Conservation (phyloP, 2,113 vertebrate genomes). For the Chrysochloris asiatica region DNA sequence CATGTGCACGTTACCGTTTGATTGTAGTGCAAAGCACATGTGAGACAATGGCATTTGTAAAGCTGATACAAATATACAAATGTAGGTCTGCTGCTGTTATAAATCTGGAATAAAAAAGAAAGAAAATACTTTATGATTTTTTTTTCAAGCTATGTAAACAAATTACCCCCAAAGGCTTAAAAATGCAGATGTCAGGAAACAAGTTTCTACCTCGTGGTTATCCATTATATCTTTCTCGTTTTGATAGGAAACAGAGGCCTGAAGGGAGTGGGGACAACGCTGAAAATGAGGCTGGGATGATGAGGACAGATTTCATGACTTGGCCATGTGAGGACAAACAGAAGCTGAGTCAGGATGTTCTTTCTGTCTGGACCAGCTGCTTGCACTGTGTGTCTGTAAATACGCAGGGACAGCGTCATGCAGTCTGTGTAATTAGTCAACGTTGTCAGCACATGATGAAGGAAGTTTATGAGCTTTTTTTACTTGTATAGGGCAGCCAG, state of each 20-base stretch:
- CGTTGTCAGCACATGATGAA: not conserved
- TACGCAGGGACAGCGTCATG: not conserved
- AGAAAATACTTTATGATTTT: not conserved
- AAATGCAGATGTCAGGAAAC: not conserved
- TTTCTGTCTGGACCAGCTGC: not conserved
- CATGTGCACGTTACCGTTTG: fast-evolving
- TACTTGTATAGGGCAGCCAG: not conserved
- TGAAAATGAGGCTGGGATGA: not conserved
- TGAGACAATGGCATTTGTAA: not conserved
- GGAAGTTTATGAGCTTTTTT: not conserved
- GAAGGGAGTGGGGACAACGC: not conserved
- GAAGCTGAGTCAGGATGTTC: not conserved
- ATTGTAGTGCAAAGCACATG: not conserved
- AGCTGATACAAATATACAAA: not conserved
- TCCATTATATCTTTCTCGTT: not conserved
- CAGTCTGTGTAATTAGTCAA: not conserved
- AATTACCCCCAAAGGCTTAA: not conserved
- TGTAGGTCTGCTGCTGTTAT: not conserved
- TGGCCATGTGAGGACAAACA: not conserved
- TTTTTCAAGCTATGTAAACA: not conserved
- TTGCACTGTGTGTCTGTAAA: not conserved
- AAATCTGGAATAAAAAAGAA: not conserved
- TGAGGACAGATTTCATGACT: not conserved
- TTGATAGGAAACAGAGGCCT: not conserved
- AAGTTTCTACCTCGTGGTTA: not conserved